phyloP scores from a whole-genome alignment of 2,888 invertebrate genomes.

The Dryadula phaetusa region DNA sequence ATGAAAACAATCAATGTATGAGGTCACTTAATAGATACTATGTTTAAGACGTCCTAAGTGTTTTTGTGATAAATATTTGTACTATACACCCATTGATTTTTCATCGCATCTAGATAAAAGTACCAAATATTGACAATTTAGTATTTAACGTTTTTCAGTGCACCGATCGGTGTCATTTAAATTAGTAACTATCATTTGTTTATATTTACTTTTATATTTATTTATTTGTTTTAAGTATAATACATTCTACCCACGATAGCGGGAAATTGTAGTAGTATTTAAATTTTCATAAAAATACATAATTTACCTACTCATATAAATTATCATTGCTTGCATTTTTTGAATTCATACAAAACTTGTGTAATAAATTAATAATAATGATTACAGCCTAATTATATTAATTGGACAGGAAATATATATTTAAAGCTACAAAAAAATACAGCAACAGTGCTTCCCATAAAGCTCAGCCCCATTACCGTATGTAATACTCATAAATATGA shows the following conservation, averaged over 20 bases:
- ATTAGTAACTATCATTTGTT: too few species aligned
- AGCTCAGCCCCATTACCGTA: slow-evolving; percentile 2
- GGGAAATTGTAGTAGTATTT: too few species aligned
- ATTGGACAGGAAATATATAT: neutral
- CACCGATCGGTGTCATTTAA: too few species aligned
- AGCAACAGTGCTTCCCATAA: neutral
- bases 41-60: slow-evolving; percentile 17
- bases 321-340: neutral
- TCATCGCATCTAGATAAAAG: neutral
- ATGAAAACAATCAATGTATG: neutral
- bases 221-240: too few species aligned
- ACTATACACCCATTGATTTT: slow-evolving; percentile 6
- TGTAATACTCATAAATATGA: slow-evolving; percentile 15
- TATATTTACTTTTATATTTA: too few species aligned
- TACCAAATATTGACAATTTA: neutral
- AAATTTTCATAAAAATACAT: neutral
- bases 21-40: neutral
- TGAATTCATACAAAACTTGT: neutral
- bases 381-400: neutral
- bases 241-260: too few species aligned
- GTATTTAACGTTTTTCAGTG: too few species aligned
- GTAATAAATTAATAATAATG: neutral
- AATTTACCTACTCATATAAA: neutral
- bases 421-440: neutral
- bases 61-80: slow-evolving; percentile 8